phyloP scores from a whole-genome alignment of 2,888 invertebrate species.

The Pterostichus madidus region DNA sequence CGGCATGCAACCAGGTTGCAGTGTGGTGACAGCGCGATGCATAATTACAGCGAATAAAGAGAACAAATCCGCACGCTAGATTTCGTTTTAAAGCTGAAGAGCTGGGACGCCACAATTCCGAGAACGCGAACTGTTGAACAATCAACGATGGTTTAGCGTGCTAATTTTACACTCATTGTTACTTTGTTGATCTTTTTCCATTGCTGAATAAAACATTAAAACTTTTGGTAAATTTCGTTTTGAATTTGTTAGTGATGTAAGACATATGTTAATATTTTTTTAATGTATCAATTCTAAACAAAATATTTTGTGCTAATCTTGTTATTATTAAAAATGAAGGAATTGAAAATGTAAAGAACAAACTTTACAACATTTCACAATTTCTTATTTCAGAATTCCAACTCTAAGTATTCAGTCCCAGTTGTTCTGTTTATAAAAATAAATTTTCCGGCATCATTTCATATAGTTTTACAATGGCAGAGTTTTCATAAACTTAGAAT shows the following conservation, averaged over 20 bases:
- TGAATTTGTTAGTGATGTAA: no score
- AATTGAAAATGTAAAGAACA: no score
- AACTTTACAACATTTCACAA: background rate
- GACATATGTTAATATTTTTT: no score
- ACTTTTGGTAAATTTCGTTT: no score
- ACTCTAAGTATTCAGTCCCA: background rate
- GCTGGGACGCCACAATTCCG: constrained; percentile 3
- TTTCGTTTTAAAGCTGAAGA: constrained; percentile 52
- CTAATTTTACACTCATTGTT: constrained; percentile 1
- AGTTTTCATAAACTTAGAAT: constrained; percentile 41
- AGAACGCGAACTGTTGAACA: background rate
- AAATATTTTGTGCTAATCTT: no score
- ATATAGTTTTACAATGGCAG: constrained; percentile 36
- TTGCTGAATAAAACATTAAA: no score
- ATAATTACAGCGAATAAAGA: constrained; percentile 46
- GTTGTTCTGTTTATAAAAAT: constrained; percentile 16
- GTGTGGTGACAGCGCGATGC: constrained; percentile 47
- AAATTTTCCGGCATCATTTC: constrained; percentile 39
- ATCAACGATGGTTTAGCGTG: constrained; percentile 1
- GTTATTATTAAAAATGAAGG: no score
- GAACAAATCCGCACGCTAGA: constrained; percentile 47
- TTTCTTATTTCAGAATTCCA: background rate
- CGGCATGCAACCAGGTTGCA: constrained; percentile 15
- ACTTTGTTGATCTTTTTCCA: background rate
- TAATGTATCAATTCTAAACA: no score